A percentile compares a stretch with the other conserved stretches of the same genome.
These are phyloP conservation scores for Cephonodes hylas DNA, from an alignment of 2,888 invertebrate genomes.

Conservation along the genomic window DNA sequence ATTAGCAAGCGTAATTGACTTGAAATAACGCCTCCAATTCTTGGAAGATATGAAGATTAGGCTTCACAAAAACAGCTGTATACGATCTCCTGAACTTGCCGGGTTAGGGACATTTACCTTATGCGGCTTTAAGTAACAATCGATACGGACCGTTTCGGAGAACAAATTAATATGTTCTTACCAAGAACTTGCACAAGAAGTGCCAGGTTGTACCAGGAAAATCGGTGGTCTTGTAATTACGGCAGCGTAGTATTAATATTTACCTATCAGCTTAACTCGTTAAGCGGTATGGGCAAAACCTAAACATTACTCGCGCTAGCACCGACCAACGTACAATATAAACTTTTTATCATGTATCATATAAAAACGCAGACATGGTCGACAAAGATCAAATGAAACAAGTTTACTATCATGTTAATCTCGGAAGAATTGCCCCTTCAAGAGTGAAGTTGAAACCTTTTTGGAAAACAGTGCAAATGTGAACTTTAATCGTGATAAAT, in stretches of 20 bases:
- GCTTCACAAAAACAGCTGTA: slow-evolving; percentile 44
- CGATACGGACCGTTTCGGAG: slow-evolving; percentile 47
- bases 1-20: slow-evolving; percentile 44
- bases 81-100: slow-evolving; percentile 21
- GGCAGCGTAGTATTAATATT: slow-evolving; percentile 34
- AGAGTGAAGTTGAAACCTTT: background rate
- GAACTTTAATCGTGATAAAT: too few relatives aligned
- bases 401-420: slow-evolving; percentile 6
- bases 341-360: background rate
- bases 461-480: background rate
- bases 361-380: background rate
- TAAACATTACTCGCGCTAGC: background rate
- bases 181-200: slow-evolving; percentile 36
- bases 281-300: background rate
- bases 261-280: slow-evolving; percentile 24
- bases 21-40: slow-evolving; percentile 42
- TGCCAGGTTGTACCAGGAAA: slow-evolving; percentile 42
- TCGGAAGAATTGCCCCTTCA: background rate
- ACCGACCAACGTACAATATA: background rate
- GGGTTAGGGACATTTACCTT: slow-evolving; percentile 14
- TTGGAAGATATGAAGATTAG: slow-evolving; percentile 49
- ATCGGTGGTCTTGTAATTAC: slow-evolving; percentile 35
- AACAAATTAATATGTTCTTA: slow-evolving; percentile 50
- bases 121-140: slow-evolving; percentile 37
- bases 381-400: slow-evolving; percentile 1